Base-by-base conservation (phyloP, 2,113 vertebrate species). In the Hippocampus comes region DNA sequence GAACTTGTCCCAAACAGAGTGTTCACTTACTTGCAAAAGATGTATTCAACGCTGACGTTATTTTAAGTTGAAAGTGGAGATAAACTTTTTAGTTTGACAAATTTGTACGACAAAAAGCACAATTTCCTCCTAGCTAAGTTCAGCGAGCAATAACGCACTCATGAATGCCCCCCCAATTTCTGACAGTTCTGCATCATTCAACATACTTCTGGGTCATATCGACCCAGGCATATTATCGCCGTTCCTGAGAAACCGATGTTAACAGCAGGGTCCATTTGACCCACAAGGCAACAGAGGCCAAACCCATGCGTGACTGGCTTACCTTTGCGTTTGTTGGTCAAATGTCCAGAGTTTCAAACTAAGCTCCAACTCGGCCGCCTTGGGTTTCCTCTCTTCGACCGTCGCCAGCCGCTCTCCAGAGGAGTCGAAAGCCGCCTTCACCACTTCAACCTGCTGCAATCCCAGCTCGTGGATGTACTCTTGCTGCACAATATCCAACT, bases 401-500 rank as follows among this genome's bases (percentile, higher is more conserved):
- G 97, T 99, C 23, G 96, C 96, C 55, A 99, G 86, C 95, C 96
- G 97, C 68, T 77, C 79, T 3, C 96, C 96, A 0, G 2, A 73
- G 2, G 80, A 53, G 7, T 92, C 89, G 38, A 99, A 95, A 0
- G 92, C 93, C 0, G 94, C 95, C 78, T 92, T 94, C 12, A 92
- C 93, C 76, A 99, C 89, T 67, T 98, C 94, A 2, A 92, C 86
- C 86, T 98, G 96, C 68, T 91, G 80, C 79, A 98, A 89, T 0
- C 92, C 95, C 0, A 76, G 68, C 83, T 99, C 90, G 5, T 94
- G 89, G 70, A 99, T 93, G 81, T 93, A 95, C 73, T 99, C 95
- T 70, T 96, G 95, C 83, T 99, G 97, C 74, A 97, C 94, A 0
- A 99, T 95, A 87, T 99, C 97, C 86, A 99, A 83, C 97, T 99